Base-by-base conservation (phyloP, 1,140 invertebrate genomes). In the Eriocheir sinensis region DNA sequence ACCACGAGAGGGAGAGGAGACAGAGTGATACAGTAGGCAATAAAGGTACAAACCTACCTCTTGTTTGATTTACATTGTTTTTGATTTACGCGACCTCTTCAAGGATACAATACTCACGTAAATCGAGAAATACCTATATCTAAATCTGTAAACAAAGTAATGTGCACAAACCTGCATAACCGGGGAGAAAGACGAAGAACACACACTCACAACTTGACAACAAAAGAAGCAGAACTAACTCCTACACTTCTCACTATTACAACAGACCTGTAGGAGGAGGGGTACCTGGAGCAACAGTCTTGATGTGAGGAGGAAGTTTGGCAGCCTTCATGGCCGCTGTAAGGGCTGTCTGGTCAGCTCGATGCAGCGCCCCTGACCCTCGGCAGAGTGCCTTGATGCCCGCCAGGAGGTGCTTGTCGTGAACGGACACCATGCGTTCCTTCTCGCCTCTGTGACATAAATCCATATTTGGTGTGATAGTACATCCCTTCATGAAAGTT, bases 261-360 rank as follows among this genome's bases (percentile, higher is more conserved):
- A 94, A 94, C 94, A 94, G 89, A 94, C 94, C 94, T 94, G 80
- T 30, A 60, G 94, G 89, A 85, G 94, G 94, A 94, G 94, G 81
- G 34, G 94, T 94, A 97, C 97, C 97, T 96, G 96, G 96, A 89
- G 97, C 96, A 91, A 97, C 96, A 48, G 97, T 97, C 96, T 97
- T 97, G 41, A 97, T 96, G 92, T 97, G 97, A 32, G 97, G 96
- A 32, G 98, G 98, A 95, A 97, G 96, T 96, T 97, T 98, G 72
- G 98, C 97, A 95, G 97, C 97, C 96, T 98, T 98, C 97, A 98
- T 97, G 30, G 97, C 97, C 85, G 97, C 97, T 27, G 97, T 97
- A 27, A 98, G 97, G 38, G 97, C 97, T 34, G 97, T 96, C 93
- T 98, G 97, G 96, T 98, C 97, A 4, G 97, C 96, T 80, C 97